Evolutionary conservation across 2,888 invertebrate genomes (phyloP).

Genomic region (Leptothorax acervorum): DNA sequence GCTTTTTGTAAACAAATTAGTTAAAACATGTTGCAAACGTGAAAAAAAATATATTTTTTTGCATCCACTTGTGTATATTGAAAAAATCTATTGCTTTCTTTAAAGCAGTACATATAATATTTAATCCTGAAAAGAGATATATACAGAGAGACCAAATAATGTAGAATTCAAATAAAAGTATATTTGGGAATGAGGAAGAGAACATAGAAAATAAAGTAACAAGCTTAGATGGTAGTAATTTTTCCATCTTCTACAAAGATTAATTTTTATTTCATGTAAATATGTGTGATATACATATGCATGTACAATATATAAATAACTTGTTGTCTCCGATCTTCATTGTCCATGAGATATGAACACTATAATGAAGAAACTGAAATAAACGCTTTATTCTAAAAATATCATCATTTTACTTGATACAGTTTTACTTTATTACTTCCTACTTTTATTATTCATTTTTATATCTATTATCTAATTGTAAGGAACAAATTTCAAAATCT

Average conservation of each 20-base stretch:
- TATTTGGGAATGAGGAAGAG: not conserved
- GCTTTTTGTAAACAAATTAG: not conserved
- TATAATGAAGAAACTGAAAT: not conserved
- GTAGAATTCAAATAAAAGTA: not conserved
- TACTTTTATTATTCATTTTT: too few species aligned
- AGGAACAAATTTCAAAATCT: not conserved
- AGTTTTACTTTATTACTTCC: not conserved
- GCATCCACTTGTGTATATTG: not conserved
- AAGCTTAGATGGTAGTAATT: not conserved
- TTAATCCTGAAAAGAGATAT: not conserved
- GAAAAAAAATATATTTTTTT: not conserved
- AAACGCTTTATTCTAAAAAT: not conserved
- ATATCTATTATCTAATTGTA: not conserved
- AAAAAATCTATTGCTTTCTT: not conserved
- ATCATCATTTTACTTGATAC: not conserved
- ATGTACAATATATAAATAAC: slow-evolving; percentile 5
- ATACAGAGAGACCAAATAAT: not conserved
- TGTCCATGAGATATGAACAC: not conserved
- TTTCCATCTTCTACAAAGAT: not conserved
- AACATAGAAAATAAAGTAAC: not conserved
- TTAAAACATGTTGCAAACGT: not conserved
- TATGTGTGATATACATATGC: not conserved
- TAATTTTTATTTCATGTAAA: slow-evolving; percentile 11
- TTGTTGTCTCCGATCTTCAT: not conserved
- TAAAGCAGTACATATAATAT: not conserved